These are phyloP conservation scores for Bos taurus DNA, from an alignment of 2,113 vertebrate species.

Conservation along the genomic window DNA sequence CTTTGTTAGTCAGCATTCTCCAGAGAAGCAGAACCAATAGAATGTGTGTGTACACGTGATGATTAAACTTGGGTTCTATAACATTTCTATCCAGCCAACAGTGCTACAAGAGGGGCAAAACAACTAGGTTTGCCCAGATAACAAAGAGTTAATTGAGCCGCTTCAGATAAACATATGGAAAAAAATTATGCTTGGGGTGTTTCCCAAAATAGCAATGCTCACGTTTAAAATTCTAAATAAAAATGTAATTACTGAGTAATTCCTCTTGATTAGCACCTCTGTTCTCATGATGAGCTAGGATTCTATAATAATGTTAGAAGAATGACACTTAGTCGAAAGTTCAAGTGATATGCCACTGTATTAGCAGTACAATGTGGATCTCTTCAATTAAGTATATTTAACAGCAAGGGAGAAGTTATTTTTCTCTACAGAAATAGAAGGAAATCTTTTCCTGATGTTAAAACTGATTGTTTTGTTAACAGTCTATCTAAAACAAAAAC, in stretches of 20 bases:
- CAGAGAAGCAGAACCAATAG: background rate
- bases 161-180: background rate
- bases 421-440: conserved; percentile 19
- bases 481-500: background rate
- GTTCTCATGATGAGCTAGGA: conserved; percentile 13
- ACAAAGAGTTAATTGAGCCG: conserved; percentile 12
- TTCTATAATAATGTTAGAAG: conserved; percentile 47
- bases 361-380: conserved; percentile 12
- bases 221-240: conserved; percentile 61
- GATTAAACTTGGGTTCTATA: background rate
- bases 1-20: background rate
- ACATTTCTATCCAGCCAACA: background rate
- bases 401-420: background rate
- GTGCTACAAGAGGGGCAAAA: background rate
- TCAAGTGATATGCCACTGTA: conserved; percentile 4
- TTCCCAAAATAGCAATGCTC: background rate
- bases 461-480: conserved; percentile 16
- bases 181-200: background rate
- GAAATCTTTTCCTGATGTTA: background rate
- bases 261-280: conserved; percentile 50
- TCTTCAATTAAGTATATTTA: background rate
- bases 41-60: background rate
- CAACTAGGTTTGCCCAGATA: background rate
- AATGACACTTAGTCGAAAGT: conserved; percentile 58
- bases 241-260: conserved; percentile 53